Percentiles rank a stretch among this genome's conserved stretches.
These are phyloP conservation scores for Scarus forsteni DNA, from an alignment of 2,797 vertebrate genomes.

Conservation along the genomic window DNA sequence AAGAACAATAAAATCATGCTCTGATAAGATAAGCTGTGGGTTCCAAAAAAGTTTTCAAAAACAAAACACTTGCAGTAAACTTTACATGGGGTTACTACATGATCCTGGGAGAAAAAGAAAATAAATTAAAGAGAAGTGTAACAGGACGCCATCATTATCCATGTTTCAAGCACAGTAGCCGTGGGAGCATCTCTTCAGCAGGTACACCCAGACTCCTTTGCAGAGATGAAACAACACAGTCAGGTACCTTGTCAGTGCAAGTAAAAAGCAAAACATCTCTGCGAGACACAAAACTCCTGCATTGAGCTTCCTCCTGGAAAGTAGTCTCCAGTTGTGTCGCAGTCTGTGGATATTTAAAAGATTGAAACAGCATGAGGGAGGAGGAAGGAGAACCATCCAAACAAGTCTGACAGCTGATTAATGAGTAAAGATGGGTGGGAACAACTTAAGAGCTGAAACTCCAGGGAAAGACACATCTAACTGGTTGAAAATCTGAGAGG, in stretches of 20 bases:
- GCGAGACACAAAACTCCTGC: conserved; percentile 10
- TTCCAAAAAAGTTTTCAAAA: neutral
- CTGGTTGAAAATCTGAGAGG: conserved; percentile 25
- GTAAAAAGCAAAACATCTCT: neutral
- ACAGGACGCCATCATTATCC: conserved; percentile 1
- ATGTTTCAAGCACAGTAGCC: conserved; percentile 27
- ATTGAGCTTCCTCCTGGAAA: neutral
- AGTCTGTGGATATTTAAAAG: conserved; percentile 7
- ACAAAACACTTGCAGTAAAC: too few relatives aligned
- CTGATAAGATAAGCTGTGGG: too few relatives aligned
- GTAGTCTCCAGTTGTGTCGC: conserved; percentile 5
- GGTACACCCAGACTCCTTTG: conserved; percentile 7
- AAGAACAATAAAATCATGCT: too few relatives aligned
- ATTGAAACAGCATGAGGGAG: conserved; percentile 9
- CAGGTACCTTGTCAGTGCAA: neutral
- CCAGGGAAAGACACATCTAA: neutral
- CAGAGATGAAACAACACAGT: neutral
- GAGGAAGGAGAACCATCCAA: conserved; percentile 20
- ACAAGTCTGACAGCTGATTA: conserved; percentile 51
- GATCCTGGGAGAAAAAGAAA: conserved; percentile 1
- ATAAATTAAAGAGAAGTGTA: conserved; percentile 7
- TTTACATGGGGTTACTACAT: too few relatives aligned
- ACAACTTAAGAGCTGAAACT: conserved; percentile 1
- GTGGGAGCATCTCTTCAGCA: conserved; percentile 14
- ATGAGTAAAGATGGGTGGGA: conserved; percentile 38